Percentiles rank a stretch among this genome's conserved stretches.
Evolutionary conservation across 2,888 invertebrate species (phyloP).

Genomic region (Eudemis profundana): DNA sequence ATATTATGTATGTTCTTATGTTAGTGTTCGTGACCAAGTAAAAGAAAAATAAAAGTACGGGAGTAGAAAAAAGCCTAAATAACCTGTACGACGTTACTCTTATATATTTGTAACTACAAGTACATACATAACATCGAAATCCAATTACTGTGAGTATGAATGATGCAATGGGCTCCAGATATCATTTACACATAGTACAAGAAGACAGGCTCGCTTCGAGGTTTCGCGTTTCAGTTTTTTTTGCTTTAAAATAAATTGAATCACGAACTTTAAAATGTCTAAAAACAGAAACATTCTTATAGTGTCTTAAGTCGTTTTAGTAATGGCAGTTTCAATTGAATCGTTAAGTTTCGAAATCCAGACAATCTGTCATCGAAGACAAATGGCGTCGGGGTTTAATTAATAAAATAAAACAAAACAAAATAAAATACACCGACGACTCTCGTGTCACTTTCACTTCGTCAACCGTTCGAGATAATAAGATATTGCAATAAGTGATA

Average conservation of each 20-base stretch:
- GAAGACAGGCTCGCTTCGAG: background rate
- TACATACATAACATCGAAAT: background rate
- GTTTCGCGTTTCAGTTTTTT: slow-evolving; percentile 14
- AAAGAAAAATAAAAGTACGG: no score
- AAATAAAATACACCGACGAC: slow-evolving; percentile 13
- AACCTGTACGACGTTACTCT: background rate
- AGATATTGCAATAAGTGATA: slow-evolving; percentile 22
- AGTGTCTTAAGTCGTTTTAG: background rate
- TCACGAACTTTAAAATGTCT: background rate
- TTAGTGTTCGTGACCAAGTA: no score
- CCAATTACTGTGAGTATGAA: slow-evolving; percentile 12
- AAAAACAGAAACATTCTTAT: background rate
- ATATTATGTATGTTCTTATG: no score
- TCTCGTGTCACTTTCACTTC: slow-evolving; percentile 33
- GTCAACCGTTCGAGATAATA: slow-evolving; percentile 19
- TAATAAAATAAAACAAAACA: slow-evolving; percentile 36
- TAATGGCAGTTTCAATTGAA: slow-evolving; percentile 5
- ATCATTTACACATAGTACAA: slow-evolving; percentile 17
- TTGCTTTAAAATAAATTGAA: slow-evolving; percentile 19
- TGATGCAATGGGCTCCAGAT: slow-evolving; percentile 14
- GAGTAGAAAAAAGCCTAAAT: background rate
- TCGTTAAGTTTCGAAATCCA: slow-evolving; percentile 31
- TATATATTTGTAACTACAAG: background rate
- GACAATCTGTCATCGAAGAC: slow-evolving; percentile 42
- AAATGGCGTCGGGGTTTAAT: slow-evolving; percentile 37